A percentile compares a stretch with the other conserved stretches of the same genome.
Evolutionary conservation across 2,888 invertebrate species (phyloP).

Genomic region (Andrena dorsata): DNA sequence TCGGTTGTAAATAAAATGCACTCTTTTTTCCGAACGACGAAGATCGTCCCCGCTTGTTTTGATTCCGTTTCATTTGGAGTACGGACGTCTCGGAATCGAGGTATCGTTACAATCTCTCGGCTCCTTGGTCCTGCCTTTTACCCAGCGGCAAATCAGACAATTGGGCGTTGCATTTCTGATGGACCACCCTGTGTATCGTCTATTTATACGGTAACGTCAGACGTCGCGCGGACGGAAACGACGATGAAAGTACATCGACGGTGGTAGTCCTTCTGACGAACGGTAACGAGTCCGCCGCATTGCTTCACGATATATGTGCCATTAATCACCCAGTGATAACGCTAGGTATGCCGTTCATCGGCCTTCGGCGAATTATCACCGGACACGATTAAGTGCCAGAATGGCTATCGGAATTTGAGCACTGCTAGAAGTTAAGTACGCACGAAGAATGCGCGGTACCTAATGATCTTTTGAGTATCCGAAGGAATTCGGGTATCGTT

Average conservation of each 20-base stretch:
- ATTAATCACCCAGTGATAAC: constrained; percentile 41
- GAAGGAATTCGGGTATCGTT: no score
- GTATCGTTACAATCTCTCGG: background rate
- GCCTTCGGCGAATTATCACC: constrained; percentile 32
- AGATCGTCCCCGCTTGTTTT: no score
- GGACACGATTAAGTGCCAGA: background rate
- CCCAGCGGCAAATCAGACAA: background rate
- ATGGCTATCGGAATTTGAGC: background rate
- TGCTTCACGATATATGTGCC: constrained; percentile 23
- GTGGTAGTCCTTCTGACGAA: constrained; percentile 17
- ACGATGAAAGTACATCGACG: constrained; percentile 27
- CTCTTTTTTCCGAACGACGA: no score
- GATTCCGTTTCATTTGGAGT: no score
- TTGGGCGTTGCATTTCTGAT: background rate
- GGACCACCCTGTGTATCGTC: constrained; percentile 52
- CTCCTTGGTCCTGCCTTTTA: background rate
- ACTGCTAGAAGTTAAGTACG: background rate
- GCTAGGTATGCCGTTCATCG: constrained; percentile 42
- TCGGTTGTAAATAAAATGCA: no score
- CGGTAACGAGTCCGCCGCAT: constrained; percentile 25
- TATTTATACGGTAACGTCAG: constrained; percentile 71
- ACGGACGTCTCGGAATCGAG: no score
- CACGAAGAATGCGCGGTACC: background rate
- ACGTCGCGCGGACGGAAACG: constrained; percentile 52
- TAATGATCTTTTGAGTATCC: no score